Conservation (phyloP, 2,113 vertebrate genomes). For the Gallinago media region DNA sequence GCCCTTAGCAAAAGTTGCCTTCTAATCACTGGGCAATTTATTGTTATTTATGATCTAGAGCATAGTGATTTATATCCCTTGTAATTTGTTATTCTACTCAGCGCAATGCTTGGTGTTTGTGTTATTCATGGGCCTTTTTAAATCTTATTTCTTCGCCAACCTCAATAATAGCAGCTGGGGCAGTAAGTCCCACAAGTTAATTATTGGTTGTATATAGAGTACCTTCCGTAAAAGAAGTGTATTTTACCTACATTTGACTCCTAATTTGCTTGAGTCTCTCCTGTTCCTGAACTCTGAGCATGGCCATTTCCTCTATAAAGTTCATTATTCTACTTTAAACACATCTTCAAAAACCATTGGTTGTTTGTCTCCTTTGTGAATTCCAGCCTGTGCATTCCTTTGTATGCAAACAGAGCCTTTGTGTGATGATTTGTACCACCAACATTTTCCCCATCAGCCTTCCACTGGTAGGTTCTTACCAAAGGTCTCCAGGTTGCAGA, state of each 20-base stretch:
- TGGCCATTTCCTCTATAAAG: neutral
- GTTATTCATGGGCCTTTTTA: constrained; percentile 58
- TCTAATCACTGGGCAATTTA: constrained; percentile 47
- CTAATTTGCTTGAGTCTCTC: constrained; percentile 15
- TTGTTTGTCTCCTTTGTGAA: neutral
- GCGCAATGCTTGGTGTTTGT: neutral
- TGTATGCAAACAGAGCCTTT: neutral
- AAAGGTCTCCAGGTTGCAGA: neutral
- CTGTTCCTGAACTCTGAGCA: neutral
- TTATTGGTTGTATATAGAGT: constrained; percentile 24
- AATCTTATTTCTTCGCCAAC: constrained; percentile 31
- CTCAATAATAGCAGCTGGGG: constrained; percentile 34
- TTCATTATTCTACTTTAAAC: neutral
- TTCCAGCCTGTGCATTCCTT: neutral
- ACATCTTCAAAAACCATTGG: neutral
- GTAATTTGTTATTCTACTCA: constrained; percentile 54
- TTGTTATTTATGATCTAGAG: constrained; percentile 56
- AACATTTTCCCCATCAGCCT: neutral
- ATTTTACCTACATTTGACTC: constrained; percentile 26
- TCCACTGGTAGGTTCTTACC: neutral
- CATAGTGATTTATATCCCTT: constrained; percentile 34
- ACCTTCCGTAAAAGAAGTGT: neutral
- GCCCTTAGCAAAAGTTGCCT: constrained; percentile 34
- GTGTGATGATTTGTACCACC: neutral
- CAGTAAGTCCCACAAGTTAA: constrained; percentile 36